Conservation (phyloP, 92 coral and sea anemone species). For the Muricea muricata region DNA sequence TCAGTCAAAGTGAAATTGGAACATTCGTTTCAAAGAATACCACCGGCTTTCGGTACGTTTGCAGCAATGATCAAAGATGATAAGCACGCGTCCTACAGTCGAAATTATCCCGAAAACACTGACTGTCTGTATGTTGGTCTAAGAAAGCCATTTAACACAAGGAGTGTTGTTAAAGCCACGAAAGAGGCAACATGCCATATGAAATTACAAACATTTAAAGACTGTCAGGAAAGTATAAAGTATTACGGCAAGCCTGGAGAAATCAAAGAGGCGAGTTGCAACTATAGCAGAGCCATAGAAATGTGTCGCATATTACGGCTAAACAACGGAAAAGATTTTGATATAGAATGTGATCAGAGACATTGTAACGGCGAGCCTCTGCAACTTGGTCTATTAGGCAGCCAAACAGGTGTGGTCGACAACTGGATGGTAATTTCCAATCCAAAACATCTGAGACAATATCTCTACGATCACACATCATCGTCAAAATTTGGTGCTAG, state of each 20-base stretch:
- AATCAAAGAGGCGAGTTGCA: neutral
- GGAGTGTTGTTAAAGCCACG: neutral
- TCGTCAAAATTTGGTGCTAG: slow-evolving; percentile 18
- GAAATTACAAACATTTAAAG: neutral
- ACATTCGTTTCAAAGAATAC: neutral
- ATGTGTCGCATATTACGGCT: neutral
- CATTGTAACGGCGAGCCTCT: slow-evolving; percentile 12
- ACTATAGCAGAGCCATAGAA: neutral
- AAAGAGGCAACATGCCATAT: neutral
- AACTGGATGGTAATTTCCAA: slow-evolving; percentile 9
- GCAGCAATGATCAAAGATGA: slow-evolving; percentile 11
- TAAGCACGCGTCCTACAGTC: neutral
- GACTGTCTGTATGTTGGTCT: slow-evolving; percentile 56
- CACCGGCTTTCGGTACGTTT: neutral
- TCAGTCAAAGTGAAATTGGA: neutral
- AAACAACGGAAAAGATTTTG: neutral
- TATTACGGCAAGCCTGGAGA: slow-evolving; percentile 16
- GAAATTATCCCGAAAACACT: slow-evolving; percentile 53
- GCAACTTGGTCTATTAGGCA: neutral
- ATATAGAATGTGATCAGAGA: neutral
- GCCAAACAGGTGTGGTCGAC: slow-evolving; percentile 6
- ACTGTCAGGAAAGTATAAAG: neutral
- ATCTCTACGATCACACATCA: neutral
- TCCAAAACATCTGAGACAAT: neutral
- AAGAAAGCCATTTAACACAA: slow-evolving; percentile 8